phyloP scores from a whole-genome alignment of 2,797 vertebrate genomes.

The Rhinophrynus dorsalis region DNA sequence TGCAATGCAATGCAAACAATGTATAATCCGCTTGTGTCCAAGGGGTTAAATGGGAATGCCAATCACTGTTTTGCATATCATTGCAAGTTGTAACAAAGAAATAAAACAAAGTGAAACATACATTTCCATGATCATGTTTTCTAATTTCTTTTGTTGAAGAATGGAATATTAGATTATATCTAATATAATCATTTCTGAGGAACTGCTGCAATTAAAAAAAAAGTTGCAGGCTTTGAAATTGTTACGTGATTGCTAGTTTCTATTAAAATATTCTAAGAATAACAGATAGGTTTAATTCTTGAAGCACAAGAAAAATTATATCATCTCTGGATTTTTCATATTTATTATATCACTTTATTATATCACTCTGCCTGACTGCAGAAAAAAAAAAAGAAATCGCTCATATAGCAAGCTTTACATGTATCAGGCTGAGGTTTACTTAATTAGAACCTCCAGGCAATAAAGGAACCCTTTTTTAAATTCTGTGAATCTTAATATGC shows the following conservation, averaged over 20 bases:
- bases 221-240: constrained; percentile 75
- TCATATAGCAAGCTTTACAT: constrained; percentile 97
- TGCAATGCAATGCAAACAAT: too few relatives aligned
- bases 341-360: constrained; percentile 96
- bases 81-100: constrained; percentile 53
- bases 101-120: constrained; percentile 36
- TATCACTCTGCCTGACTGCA: constrained; percentile 88
- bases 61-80: constrained; percentile 55
- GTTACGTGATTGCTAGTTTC: constrained; percentile 83
- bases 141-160: constrained; percentile 29
- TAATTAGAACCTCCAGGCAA: constrained; percentile 99
- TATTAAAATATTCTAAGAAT: constrained; percentile 94
- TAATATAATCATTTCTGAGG: constrained; percentile 36
- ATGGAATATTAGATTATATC: constrained; percentile 14
- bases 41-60: too few relatives aligned
- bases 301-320: constrained; percentile 87
- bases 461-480: constrained; percentile 97
- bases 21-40: too few relatives aligned
- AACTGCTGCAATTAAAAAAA: constrained; percentile 48
- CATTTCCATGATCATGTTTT: constrained; percentile 36
- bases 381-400: constrained; percentile 78
- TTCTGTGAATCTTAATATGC: constrained; percentile 99
- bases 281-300: constrained; percentile 96
- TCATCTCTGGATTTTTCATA: constrained; percentile 89
- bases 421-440: constrained; percentile 99